phyloP scores from a whole-genome alignment of 2,113 vertebrate species.

The Motacilla tschutschensis region DNA sequence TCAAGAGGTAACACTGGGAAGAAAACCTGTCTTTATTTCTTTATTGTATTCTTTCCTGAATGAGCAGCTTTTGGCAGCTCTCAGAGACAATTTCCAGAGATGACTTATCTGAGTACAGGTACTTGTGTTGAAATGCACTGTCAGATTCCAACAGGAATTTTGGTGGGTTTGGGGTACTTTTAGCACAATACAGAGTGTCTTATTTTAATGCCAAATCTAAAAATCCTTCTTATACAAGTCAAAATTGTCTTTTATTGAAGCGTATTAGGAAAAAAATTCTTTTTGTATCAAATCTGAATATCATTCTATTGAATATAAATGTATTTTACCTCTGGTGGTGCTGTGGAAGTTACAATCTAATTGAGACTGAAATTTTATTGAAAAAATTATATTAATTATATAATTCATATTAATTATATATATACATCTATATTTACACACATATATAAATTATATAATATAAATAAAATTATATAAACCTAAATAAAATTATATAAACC shows the following conservation, averaged over 20 bases:
- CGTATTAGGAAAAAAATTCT: neutral
- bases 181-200: neutral
- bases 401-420: neutral
- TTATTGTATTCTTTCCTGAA: neutral
- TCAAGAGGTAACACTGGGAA: neutral
- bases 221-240: neutral
- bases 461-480: neutral
- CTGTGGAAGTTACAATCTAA: neutral
- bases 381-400: neutral
- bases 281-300: neutral
- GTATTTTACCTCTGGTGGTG: neutral
- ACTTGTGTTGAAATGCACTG: neutral
- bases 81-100: neutral
- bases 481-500: neutral
- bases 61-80: neutral
- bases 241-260: neutral
- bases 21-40: neutral
- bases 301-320: neutral
- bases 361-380: neutral
- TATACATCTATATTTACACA: neutral
- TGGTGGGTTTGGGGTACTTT: neutral
- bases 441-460: neutral
- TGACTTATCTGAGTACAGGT: neutral
- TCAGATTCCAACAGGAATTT: neutral
- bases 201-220: neutral